Conservation (phyloP, 1,140 invertebrate genomes). For the Lepidurus packardi region DNA sequence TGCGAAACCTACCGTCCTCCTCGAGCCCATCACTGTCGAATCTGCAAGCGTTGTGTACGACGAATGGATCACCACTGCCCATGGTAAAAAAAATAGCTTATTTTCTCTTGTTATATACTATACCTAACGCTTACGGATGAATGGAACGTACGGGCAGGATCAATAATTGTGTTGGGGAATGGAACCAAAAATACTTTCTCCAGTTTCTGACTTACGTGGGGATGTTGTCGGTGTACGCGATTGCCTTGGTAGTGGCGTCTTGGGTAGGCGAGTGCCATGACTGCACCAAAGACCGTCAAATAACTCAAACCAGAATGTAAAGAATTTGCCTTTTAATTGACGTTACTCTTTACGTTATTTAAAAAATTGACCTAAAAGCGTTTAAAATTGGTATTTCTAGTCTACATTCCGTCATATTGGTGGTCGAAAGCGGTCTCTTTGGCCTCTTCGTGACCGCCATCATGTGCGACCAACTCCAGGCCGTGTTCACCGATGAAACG, state of each 20-base stretch:
- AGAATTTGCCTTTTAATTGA: too few species aligned
- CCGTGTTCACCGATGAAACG: conserved; percentile 75
- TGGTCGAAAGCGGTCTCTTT: conserved; percentile 77
- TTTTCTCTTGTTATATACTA: conserved; percentile 27
- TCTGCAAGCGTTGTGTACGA: conserved; percentile 78
- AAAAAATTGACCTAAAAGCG: too few species aligned
- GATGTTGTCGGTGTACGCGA: conserved; percentile 60
- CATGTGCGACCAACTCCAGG: conserved; percentile 79
- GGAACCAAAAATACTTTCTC: conserved; percentile 90
- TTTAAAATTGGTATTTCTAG: conserved; percentile 48
- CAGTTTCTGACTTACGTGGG: conserved; percentile 82
- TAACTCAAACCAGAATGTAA: conserved; percentile 72
- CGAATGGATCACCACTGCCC: conserved; percentile 90
- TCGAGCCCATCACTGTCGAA: conserved; percentile 66
- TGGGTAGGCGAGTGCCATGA: conserved; percentile 68
- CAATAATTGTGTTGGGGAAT: conserved; percentile 89
- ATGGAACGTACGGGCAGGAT: conserved; percentile 56
- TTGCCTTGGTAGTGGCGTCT: conserved; percentile 62
- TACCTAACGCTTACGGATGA: neutral
- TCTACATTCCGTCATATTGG: conserved; percentile 75
- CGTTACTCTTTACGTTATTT: too few species aligned
- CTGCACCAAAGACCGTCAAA: conserved; percentile 59
- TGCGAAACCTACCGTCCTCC: conserved; percentile 71
- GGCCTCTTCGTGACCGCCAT: conserved; percentile 85
- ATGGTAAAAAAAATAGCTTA: conserved; percentile 50